phyloP scores from a whole-genome alignment of 1,140 invertebrate genomes.

The Yoshiicerus persimilis region DNA sequence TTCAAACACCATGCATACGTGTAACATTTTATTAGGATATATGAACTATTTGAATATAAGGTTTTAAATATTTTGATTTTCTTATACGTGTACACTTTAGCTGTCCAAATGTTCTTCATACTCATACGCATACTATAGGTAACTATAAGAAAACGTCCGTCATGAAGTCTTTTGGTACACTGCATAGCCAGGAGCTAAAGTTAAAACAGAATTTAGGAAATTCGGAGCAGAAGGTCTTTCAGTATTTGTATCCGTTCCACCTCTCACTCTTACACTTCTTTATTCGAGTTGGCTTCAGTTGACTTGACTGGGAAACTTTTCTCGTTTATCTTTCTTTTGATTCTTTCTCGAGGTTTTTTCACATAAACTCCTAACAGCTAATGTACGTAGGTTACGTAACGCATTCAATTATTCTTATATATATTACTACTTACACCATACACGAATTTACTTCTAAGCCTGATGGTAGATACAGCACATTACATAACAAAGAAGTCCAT shows the following conservation, averaged over 20 bases:
- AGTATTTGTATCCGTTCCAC: conserved; percentile 16
- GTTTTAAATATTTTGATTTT: no score
- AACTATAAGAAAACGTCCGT: no score
- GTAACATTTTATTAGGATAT: no score
- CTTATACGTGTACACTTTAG: no score
- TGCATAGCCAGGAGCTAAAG: neutral
- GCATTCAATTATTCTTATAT: neutral
- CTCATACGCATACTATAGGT: no score
- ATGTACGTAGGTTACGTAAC: neutral
- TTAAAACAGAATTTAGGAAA: neutral
- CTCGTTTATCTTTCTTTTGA: conserved; percentile 20
- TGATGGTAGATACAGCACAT: neutral
- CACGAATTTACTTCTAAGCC: neutral
- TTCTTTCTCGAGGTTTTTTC: neutral
- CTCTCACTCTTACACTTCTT: neutral
- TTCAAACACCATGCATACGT: no score
- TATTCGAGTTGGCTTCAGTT: neutral
- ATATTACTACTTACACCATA: neutral
- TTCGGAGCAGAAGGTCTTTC: neutral
- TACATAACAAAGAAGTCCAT: no score
- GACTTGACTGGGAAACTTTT: neutral
- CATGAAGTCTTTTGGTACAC: no score
- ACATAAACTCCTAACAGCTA: conserved; percentile 11
- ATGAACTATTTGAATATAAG: no score
- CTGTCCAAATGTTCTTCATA: no score